These are phyloP conservation scores for Cistogaster globosa DNA, from an alignment of 2,888 invertebrate species.

Conservation along the genomic window DNA sequence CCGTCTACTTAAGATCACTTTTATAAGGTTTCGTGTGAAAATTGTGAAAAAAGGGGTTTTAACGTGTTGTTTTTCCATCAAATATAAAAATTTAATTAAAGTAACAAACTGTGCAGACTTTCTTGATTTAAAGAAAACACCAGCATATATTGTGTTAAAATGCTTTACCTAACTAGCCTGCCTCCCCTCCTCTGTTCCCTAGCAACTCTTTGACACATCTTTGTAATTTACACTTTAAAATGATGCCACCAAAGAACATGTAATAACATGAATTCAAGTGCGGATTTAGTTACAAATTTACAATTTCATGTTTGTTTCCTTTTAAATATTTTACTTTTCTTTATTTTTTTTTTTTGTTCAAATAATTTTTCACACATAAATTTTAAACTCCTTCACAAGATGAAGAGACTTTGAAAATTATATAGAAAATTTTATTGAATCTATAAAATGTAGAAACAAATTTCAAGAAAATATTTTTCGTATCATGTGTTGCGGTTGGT, in stretches of 20 bases:
- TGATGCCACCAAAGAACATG: constrained; percentile 35
- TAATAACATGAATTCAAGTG: constrained; percentile 28
- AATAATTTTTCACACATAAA: constrained; percentile 65
- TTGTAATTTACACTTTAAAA: constrained; percentile 58
- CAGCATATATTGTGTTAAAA: constrained; percentile 55
- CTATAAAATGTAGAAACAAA: not conserved
- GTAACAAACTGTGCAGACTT: constrained; percentile 29
- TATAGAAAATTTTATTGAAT: constrained; percentile 13
- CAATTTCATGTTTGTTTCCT: constrained; percentile 28
- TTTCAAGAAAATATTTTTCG: constrained; percentile 23
- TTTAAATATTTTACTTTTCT: constrained; percentile 9
- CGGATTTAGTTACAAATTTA: constrained; percentile 49
- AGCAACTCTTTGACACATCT: constrained; percentile 36
- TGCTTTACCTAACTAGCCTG: constrained; percentile 10
- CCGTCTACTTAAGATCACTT: constrained; percentile 24
- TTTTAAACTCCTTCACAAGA: constrained; percentile 55
- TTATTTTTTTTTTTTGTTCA: constrained; percentile 6
- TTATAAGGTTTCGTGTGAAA: constrained; percentile 61
- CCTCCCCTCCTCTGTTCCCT: constrained; percentile 26
- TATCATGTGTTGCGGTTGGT: constrained; percentile 62
- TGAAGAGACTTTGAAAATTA: not conserved
- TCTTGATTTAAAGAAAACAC: constrained; percentile 16
- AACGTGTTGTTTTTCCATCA: constrained; percentile 13
- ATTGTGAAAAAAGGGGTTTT: constrained; percentile 53
- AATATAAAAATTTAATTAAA: constrained; percentile 45